Evolutionary conservation across 2,113 vertebrate species (phyloP).

Genomic region (Clinocottus analis): DNA sequence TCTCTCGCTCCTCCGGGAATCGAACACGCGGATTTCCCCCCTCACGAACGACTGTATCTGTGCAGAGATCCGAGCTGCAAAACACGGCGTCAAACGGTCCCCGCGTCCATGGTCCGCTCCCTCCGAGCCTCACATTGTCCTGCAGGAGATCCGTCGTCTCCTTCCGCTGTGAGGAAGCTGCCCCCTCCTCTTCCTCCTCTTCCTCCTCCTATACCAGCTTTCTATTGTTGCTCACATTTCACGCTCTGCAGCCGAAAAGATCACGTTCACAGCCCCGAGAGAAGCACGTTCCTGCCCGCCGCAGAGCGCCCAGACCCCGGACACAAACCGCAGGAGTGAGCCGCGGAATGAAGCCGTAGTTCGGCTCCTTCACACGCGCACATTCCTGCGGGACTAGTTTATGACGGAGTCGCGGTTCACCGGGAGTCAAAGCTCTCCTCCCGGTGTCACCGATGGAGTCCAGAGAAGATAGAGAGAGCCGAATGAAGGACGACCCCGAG

Average conservation of each 20-base stretch:
- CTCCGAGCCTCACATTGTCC: slow-evolving; percentile 77
- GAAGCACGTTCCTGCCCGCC: not conserved
- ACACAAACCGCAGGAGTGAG: too few relatives aligned
- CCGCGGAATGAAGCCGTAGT: not conserved
- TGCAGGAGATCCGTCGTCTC: slow-evolving; percentile 80
- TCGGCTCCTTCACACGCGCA: slow-evolving; percentile 14
- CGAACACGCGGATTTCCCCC: slow-evolving; percentile 6
- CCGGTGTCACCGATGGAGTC: too few relatives aligned
- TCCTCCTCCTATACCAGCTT: slow-evolving; percentile 8
- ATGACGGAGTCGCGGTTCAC: slow-evolving; percentile 33
- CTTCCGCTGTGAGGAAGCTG: slow-evolving; percentile 81
- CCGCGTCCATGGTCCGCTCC: slow-evolving; percentile 68
- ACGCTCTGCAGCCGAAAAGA: slow-evolving; percentile 29
- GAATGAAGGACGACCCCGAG: too few relatives aligned
- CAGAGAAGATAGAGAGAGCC: too few relatives aligned
- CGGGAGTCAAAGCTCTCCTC: too few relatives aligned
- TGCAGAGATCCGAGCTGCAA: too few relatives aligned
- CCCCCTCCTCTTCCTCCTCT: slow-evolving; percentile 30
- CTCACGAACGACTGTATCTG: too few relatives aligned
- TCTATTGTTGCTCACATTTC: slow-evolving; percentile 73
- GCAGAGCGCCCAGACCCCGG: too few relatives aligned
- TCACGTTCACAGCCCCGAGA: too few relatives aligned
- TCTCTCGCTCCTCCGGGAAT: not conserved
- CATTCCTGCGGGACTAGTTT: slow-evolving; percentile 81
- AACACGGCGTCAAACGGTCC: slow-evolving; percentile 30